Base-by-base conservation (phyloP, 2,113 vertebrate species). In the Sinocyclocheilus maitianheensis region DNA sequence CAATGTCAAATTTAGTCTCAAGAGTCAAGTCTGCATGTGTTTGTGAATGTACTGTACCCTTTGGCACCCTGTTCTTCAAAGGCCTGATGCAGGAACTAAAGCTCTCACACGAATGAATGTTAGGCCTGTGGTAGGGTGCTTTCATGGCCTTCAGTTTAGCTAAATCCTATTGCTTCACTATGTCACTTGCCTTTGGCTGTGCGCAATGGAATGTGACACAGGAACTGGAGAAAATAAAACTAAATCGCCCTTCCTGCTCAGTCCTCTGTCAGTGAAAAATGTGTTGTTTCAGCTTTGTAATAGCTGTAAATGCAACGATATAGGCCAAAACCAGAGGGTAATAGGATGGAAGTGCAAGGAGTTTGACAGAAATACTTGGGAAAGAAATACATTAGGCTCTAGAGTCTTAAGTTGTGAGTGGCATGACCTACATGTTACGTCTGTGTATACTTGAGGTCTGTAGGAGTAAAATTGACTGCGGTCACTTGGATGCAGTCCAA, bases 161-260 rank as follows among this genome's bases (percentile, higher is more conserved):
- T 78, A 82, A 84, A 87, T 81, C 77, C 26, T 46, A 85, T 85
- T 85, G 81, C 84, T 83, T 67, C 81, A 83, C 48, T 83, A 77
- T 53, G 86, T 86, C 81, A 88, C 67, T 55, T 12, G 69, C 65
- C 78, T 75, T 78, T 34, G 60, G 81, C 84, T 63, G 84, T 53
- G 75, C 24, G 58, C 86, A 84, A 83, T 88, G 77, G 75, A 84
- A 90, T 82, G 86, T 87, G 87, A 84, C 89, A 86, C 77, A 86
- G 83, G 75, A 71, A 85, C 83, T 85, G 58, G 77, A 82, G 65
- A 85, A 87, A 87, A 75, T 65, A 82, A 82, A 85, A 87, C 65
- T 58, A 77, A 88, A 89, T 88, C 24, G 79, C 43, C 77, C 60
- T 85, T 63, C 26, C 81, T 13, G 43, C 75, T 87, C 34, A 34